Evolutionary conservation across 2,888 invertebrate genomes (phyloP), one percentile per base, ranked within the genome.

Genomic region (Strigamia maritima): DNA sequence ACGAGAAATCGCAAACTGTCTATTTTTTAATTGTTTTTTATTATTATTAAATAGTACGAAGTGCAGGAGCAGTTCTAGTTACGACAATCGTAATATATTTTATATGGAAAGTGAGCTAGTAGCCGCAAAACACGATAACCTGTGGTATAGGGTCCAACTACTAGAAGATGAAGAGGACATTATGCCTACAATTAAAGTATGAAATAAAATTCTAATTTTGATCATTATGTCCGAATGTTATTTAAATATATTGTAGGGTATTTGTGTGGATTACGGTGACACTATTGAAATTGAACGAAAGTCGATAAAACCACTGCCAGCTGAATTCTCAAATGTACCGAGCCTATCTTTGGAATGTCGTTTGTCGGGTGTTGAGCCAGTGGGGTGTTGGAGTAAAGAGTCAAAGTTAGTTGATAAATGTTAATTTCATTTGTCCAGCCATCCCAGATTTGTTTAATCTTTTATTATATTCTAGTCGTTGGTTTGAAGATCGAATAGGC

Each of bases 271-370:
- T 82, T 86, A 83, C 82, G 86, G 86, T 1, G 84, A 85, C 82
- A 82, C 82, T 22, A 84, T 84, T 80, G 83, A 84, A 84, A 81
- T 86, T 60, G 76, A 81, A 7, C 83, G 84, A 49, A 81, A 75
- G 8, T 80, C 83, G 22, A 81, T 85, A 2, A 82, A 82, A 2
- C 82, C 83, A 70, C 83, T 86, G 38, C 81, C 82, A 22, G 82
- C 84, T 3, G 81, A 83, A 79, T 86, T 84, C 81, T 81, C 85
- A 28, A 84, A 84, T 77, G 82, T 86, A 26, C 85, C 86, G 3
- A 84, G 84, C 81, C 86, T 86, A 81, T 85, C 86, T 24, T 80
- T 86, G 4, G 85, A 86, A 80, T 86, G 86, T 81, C 83, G 83
- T 78, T 82, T 86, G 75, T 81, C 82, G n/a, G 83, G 82, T 31